Evolutionary conservation across 2,888 invertebrate genomes (phyloP).

Genomic region (Salpingus planirostris): DNA sequence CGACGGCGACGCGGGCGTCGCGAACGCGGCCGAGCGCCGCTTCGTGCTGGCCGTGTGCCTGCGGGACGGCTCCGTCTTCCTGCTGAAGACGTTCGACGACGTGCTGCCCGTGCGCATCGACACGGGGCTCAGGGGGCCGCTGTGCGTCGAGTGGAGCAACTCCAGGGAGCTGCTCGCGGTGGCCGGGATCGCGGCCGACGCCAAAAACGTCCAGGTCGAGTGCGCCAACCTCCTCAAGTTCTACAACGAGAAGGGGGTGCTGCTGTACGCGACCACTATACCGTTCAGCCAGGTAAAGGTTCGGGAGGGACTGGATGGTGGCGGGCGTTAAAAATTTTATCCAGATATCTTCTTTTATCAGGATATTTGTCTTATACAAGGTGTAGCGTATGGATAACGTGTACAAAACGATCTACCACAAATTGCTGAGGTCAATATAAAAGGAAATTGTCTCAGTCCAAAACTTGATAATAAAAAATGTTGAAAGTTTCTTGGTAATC

Average conservation of each 20-base stretch:
- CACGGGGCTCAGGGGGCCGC: conserved; percentile 71
- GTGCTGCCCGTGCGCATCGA: conserved; percentile 79
- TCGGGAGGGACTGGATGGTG: too few species aligned
- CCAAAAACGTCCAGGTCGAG: conserved; percentile 40
- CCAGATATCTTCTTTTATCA: too few species aligned
- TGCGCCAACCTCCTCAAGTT: conserved; percentile 82
- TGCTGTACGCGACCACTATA: conserved; percentile 71
- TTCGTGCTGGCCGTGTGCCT: conserved; percentile 83
- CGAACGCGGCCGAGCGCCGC: conserved; percentile 48
- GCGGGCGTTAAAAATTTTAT: too few species aligned
- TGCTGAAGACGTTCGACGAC: conserved; percentile 88
- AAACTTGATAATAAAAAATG: too few species aligned
- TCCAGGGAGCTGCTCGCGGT: conserved; percentile 87
- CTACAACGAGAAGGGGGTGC: conserved; percentile 76
- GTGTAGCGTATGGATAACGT: too few species aligned
- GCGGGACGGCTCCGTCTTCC: conserved; percentile 80
- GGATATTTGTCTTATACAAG: too few species aligned
- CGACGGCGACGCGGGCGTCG: conserved; percentile 55
- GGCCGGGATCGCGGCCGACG: conserved; percentile 61
- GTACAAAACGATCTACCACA: too few species aligned
- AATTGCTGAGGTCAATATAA: too few species aligned
- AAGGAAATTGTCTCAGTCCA: too few species aligned
- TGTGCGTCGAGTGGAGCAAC: conserved; percentile 95
- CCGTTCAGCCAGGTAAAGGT: conserved; percentile 65
- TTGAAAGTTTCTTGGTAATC: too few species aligned